These are phyloP conservation scores for Oreochromis aureus DNA, from an alignment of 2,113 vertebrate species.

Conservation along the genomic window DNA sequence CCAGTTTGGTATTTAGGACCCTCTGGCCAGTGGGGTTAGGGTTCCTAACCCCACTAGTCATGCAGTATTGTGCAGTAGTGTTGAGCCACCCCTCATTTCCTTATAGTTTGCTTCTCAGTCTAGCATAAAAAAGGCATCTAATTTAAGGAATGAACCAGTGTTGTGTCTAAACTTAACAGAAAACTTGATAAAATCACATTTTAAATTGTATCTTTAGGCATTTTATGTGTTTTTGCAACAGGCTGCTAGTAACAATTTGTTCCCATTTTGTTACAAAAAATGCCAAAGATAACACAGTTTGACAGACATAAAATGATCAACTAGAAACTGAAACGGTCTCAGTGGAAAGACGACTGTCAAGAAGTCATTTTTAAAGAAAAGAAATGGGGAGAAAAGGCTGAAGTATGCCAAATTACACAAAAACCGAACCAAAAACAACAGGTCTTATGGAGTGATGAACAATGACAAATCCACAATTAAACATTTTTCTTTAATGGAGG, in stretches of 20 bases:
- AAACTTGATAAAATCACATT: not conserved
- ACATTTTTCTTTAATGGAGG: not conserved
- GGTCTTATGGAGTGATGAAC: not conserved
- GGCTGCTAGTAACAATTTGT: not conserved
- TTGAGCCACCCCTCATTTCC: not conserved
- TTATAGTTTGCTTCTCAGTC: not conserved
- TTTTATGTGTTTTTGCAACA: not conserved
- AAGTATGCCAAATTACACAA: not conserved
- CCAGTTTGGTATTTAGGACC: not conserved
- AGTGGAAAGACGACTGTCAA: not conserved
- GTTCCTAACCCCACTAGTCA: not conserved
- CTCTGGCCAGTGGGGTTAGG: not conserved
- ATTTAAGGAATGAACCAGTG: not conserved
- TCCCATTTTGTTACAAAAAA: not conserved
- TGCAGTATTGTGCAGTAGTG: not conserved
- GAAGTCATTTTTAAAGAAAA: not conserved
- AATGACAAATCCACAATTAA: not conserved
- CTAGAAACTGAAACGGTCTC: not conserved
- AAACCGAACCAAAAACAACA: not conserved
- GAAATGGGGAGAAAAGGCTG: not conserved
- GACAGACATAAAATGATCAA: not conserved
- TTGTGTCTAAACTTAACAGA: not conserved
- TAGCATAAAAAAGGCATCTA: not conserved
- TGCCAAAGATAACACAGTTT: not conserved
- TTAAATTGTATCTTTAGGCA: not conserved